Base-by-base conservation (phyloP, 2,113 vertebrate genomes). In the Nothocercus nigrocapillus region DNA sequence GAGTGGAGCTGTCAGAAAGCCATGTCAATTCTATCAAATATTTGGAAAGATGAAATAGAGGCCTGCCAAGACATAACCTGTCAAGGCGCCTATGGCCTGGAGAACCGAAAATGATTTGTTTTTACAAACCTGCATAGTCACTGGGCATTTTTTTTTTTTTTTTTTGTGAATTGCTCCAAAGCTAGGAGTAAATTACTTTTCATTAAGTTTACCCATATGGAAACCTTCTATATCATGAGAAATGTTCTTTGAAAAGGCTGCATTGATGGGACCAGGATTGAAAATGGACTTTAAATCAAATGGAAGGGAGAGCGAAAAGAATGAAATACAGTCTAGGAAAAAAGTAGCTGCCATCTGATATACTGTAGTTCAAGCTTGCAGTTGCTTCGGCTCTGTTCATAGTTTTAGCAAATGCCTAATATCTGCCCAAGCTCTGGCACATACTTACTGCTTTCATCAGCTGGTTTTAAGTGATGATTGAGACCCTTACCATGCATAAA, bases 261-360 rank as follows among this genome's bases (percentile, higher is more conserved):
- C 44, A 78, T n/a, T 82, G 34, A 45, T 42, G 34, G 16, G 28
- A 47, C 34, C 9, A 54, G 15, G 34, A 63, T 75, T 85, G 76
- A 90, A 89, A 85, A 44, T 25, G 7, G 87, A 7, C 15, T 92
- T 90, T 79, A 81, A 53, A 80, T 94, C 34, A 88, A 91, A 51
- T 4, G 8, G 34, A 82, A 38, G 15, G 6, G 36, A 82, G 40
- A 78, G 13, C 17, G 49, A 70, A 89, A 27, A 40, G 7, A 77
- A 20, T 49, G 21, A 85, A 82, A 66, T 63, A 27, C 10, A 73
- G 61, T 32, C 14, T 59, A 18, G 64, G 66, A 78, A 61, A 62
- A 78, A 91, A 82, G 25, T 5, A 80, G 59, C 11, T 61, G 21
- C 54, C 36, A 74, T 77, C 42, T 68, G n/a, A 32, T 51, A 10